phyloP scores from a whole-genome alignment of 2,888 invertebrate genomes.

The Arctia plantaginis region DNA sequence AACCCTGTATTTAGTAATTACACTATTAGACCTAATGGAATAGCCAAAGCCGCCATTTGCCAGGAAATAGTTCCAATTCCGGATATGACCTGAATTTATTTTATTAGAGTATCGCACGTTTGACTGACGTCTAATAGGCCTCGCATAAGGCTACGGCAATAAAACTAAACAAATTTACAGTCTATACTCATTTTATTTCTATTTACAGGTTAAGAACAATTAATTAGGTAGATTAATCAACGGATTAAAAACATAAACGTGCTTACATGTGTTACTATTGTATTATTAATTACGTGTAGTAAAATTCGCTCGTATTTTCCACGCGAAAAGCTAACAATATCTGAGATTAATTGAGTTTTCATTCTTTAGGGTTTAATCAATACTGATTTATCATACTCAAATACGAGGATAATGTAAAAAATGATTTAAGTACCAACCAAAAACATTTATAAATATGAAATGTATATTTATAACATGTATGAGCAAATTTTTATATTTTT shows the following conservation, averaged over 20 bases:
- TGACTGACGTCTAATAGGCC: not conserved
- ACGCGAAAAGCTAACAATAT: not conserved
- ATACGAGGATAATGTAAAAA: too few species aligned
- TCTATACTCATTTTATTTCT: not conserved
- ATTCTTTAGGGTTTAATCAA: not conserved
- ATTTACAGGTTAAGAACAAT: not conserved
- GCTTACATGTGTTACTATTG: not conserved
- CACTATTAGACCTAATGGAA: conserved; percentile 7
- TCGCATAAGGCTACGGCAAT: not conserved
- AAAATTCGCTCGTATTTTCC: not conserved
- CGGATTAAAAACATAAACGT: not conserved
- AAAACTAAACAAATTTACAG: not conserved
- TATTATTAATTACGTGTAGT: not conserved
- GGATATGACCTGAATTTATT: conserved; percentile 15
- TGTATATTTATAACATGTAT: too few species aligned
- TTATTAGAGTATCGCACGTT: conserved; percentile 9
- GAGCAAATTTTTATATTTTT: too few species aligned
- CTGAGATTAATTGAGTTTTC: not conserved
- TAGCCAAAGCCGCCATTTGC: conserved; percentile 13
- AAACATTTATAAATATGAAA: too few species aligned
- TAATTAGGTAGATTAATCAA: not conserved
- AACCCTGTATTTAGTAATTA: conserved; percentile 4
- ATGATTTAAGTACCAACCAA: too few species aligned
- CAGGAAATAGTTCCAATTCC: conserved; percentile 7
- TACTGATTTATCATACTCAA: too few species aligned